Evolutionary conservation across 2,797 vertebrate species (phyloP).

Genomic region (Lepilemur ruficaudatus): DNA sequence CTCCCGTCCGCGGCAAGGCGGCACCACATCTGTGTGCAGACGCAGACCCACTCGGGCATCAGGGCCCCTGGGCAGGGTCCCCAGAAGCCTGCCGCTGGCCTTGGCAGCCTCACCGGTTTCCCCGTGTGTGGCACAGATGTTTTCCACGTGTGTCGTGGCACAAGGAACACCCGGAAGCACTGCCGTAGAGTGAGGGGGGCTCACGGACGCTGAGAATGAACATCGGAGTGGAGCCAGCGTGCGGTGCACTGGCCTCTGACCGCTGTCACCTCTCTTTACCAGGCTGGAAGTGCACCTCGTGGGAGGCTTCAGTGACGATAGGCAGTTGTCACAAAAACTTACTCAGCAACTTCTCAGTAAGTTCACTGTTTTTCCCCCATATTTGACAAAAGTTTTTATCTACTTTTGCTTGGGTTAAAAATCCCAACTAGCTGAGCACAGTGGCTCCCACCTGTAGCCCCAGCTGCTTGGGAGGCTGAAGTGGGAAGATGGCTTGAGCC

Average conservation of each 20-base stretch:
- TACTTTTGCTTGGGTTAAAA: background rate
- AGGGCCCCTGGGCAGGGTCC: background rate
- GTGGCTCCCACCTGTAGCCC: background rate
- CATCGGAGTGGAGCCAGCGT: background rate
- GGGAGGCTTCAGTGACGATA: conserved; percentile 95
- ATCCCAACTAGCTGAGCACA: background rate
- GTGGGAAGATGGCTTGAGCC: background rate
- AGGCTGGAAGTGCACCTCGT: conserved; percentile 97
- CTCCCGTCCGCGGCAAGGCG: fast-evolving
- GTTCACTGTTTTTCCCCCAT: conserved; percentile 69
- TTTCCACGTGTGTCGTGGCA: too few relatives aligned
- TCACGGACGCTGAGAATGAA: background rate
- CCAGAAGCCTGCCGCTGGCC: background rate
- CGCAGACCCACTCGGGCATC: fast-evolving
- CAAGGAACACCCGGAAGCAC: background rate
- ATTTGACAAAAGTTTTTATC: background rate
- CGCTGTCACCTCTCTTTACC: conserved; percentile 77
- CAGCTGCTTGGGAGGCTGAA: background rate
- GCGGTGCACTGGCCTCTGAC: conserved; percentile 68
- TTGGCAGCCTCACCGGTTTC: background rate
- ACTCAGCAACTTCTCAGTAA: conserved; percentile 94
- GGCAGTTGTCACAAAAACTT: conserved; percentile 92
- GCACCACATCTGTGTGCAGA: background rate
- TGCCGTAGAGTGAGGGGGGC: background rate
- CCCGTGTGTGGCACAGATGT: background rate